Evolutionary conservation across 2,113 vertebrate genomes (phyloP).

Genomic region (Anhinga rufa): DNA sequence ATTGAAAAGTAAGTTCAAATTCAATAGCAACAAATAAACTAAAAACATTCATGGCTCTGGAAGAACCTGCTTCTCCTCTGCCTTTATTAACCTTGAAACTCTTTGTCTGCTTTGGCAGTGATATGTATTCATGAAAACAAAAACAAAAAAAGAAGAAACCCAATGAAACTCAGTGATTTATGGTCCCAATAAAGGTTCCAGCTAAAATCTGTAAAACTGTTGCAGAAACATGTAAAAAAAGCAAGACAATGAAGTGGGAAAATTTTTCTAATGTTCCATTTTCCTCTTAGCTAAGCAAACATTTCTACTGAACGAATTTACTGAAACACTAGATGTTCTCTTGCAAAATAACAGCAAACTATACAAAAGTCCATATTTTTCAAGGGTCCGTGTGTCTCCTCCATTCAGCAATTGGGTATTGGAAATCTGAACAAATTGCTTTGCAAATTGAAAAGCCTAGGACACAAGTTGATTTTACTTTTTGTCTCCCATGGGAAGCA

Average conservation of each 20-base stretch:
- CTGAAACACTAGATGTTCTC: neutral
- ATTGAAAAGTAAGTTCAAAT: slow-evolving; percentile 17
- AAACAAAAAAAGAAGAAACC: neutral
- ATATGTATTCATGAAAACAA: neutral
- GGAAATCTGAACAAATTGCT: neutral
- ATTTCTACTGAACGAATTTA: neutral
- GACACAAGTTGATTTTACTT: neutral
- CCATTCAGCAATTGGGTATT: neutral
- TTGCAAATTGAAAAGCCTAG: neutral
- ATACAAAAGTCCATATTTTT: neutral
- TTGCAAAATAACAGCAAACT: neutral
- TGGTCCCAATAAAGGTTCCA: neutral
- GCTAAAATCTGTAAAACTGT: neutral
- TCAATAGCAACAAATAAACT: slow-evolving; percentile 30
- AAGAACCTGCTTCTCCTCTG: neutral
- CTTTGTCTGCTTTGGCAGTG: neutral
- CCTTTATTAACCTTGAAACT: neutral
- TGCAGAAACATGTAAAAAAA: neutral
- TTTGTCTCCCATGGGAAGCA: neutral
- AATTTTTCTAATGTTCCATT: neutral
- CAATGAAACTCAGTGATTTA: neutral
- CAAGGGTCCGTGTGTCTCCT: neutral
- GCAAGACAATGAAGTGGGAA: neutral
- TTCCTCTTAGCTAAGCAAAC: neutral
- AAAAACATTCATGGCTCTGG: neutral